phyloP scores from a whole-genome alignment of 2,113 vertebrate genomes.

The Ivindomyrus marchei region DNA sequence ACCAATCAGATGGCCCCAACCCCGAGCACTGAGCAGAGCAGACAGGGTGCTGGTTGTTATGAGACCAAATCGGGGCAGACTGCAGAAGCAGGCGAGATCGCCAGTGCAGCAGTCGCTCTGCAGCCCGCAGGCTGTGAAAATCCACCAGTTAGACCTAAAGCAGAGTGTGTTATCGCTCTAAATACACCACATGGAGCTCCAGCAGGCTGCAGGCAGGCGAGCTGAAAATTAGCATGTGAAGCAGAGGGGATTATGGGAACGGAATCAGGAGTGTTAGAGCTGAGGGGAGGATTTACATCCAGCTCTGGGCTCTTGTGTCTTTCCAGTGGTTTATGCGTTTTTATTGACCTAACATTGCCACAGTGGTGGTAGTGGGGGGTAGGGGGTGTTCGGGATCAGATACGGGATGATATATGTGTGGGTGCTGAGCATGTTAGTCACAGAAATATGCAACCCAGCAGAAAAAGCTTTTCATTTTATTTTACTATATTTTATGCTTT shows the following conservation, averaged over 20 bases:
- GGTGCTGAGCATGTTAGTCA: not conserved
- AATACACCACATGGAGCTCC: not conserved
- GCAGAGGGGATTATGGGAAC: not conserved
- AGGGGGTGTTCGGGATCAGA: not conserved
- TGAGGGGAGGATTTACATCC: not conserved
- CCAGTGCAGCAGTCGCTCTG: not conserved
- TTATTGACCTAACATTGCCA: not conserved
- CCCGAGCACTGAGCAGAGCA: not conserved
- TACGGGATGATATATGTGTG: not conserved
- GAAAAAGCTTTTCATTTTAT: not conserved
- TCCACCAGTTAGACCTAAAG: not conserved
- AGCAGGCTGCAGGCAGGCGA: not conserved
- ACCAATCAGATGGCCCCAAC: not conserved
- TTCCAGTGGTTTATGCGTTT: not conserved
- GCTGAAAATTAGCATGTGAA: not conserved
- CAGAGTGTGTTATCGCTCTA: not conserved
- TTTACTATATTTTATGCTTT: not conserved
- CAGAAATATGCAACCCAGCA: not conserved
- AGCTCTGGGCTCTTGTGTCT: not conserved
- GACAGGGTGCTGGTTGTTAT: not conserved
- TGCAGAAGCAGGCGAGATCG: not conserved
- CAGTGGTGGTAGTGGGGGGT: not conserved
- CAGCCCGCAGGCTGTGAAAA: not conserved
- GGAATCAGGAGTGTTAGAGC: not conserved
- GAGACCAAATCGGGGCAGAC: not conserved